Evolutionary conservation across 2,113 vertebrate species (phyloP).

Genomic region (Pangasianodon gigas): DNA sequence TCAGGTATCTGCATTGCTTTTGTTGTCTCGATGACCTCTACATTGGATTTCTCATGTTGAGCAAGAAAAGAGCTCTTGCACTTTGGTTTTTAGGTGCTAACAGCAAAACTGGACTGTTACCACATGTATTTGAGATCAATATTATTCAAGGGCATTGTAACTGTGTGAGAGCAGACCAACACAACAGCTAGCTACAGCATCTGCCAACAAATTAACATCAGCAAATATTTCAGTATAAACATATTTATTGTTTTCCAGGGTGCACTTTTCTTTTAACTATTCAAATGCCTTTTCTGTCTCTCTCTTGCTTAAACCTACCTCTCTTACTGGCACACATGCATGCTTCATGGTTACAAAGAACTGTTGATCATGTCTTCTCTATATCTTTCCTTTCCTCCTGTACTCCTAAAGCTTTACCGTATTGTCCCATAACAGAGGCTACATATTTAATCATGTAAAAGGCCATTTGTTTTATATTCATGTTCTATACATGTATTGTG

Average conservation of each 20-base stretch:
- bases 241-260: not conserved
- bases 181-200: not conserved
- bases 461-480: not conserved
- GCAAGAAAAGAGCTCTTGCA: not conserved
- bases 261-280: not conserved
- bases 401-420: constrained; percentile 27
- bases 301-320: not conserved
- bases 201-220: not conserved
- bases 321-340: no score
- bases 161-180: not conserved
- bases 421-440: not conserved
- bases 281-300: not conserved
- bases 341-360: constrained; percentile 31
- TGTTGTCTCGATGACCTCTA: not conserved
- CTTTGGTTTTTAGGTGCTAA: not conserved
- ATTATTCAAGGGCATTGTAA: no score
- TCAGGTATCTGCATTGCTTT: not conserved
- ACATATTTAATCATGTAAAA: constrained; percentile 1
- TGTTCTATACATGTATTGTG: not conserved
- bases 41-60: not conserved
- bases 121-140: not conserved
- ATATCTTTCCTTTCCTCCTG: constrained; percentile 59
- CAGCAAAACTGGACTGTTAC: not conserved
- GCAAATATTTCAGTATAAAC: not conserved
- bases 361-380: constrained; percentile 55